phyloP scores from a whole-genome alignment of 2,888 invertebrate genomes.

The Eretmocerus hayati region DNA sequence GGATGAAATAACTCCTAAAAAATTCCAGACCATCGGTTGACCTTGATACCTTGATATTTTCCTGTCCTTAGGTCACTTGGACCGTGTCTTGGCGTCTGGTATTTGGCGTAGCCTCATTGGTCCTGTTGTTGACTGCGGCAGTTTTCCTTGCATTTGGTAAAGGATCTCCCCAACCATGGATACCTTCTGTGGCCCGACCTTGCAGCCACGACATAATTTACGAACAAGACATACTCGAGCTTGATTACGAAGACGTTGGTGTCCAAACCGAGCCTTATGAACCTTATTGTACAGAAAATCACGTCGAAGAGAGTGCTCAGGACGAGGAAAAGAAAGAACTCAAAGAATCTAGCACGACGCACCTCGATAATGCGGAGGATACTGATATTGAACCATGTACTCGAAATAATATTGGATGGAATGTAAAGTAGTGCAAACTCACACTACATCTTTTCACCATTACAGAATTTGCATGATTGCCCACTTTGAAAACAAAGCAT shows the following conservation, averaged over 20 bases:
- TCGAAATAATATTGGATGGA: too few relatives aligned
- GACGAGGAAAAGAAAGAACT: conserved; percentile 26
- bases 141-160: conserved; percentile 55
- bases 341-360: conserved; percentile 31
- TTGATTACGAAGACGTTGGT: conserved; percentile 44
- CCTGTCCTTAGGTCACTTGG: too few relatives aligned
- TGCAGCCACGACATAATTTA: conserved; percentile 44
- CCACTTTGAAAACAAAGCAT: too few relatives aligned
- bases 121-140: conserved; percentile 51
- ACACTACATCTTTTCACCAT: too few relatives aligned
- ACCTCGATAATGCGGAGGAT: too few relatives aligned
- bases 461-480: too few relatives aligned
- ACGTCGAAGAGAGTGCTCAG: conserved; percentile 27
- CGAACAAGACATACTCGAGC: conserved; percentile 41
- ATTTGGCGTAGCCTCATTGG: conserved; percentile 54
- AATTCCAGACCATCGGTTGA: too few relatives aligned
- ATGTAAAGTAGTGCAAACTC: too few relatives aligned
- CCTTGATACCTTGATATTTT: too few relatives aligned
- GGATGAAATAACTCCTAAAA: too few relatives aligned
- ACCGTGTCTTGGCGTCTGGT: conserved; percentile 49
- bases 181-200: conserved; percentile 43
- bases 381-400: too few relatives aligned
- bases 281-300: conserved; percentile 35
- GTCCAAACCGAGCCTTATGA: conserved; percentile 43
- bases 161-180: conserved; percentile 57